phyloP scores from a whole-genome alignment of 2,113 vertebrate species.

The Felis catus region DNA sequence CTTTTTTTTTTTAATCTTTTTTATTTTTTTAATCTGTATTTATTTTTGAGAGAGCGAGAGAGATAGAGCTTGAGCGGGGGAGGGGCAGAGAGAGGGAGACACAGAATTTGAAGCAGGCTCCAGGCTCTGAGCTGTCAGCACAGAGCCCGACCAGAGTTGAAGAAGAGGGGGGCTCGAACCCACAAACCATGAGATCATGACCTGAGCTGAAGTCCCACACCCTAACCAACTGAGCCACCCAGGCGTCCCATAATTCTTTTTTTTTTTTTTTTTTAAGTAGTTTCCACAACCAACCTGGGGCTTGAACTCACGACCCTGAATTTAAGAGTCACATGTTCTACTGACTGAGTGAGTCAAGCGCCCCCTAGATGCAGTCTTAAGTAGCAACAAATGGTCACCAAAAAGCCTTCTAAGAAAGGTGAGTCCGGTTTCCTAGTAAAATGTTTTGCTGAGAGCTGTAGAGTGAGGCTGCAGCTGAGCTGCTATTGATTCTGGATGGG shows the following conservation, averaged over 20 bases:
- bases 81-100: no score
- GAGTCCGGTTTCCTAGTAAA: not conserved
- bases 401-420: not conserved
- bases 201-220: no score
- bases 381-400: not conserved
- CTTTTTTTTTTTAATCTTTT: not conserved
- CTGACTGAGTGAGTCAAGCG: not conserved
- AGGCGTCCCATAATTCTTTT: not conserved
- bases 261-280: not conserved
- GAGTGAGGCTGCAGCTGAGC: not conserved
- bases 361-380: not conserved
- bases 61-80: no score
- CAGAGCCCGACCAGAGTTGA: no score
- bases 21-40: no score
- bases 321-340: not conserved
- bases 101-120: no score
- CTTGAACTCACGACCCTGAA: not conserved
- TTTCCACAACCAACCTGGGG: not conserved
- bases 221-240: no score
- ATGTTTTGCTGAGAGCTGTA: not conserved
- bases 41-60: no score
- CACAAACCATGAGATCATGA: no score
- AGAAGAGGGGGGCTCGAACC: no score
- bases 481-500: not conserved
- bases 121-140: no score